Base-by-base conservation (phyloP, 2,888 invertebrate genomes). In the Sinodicranocentrus sp. region DNA sequence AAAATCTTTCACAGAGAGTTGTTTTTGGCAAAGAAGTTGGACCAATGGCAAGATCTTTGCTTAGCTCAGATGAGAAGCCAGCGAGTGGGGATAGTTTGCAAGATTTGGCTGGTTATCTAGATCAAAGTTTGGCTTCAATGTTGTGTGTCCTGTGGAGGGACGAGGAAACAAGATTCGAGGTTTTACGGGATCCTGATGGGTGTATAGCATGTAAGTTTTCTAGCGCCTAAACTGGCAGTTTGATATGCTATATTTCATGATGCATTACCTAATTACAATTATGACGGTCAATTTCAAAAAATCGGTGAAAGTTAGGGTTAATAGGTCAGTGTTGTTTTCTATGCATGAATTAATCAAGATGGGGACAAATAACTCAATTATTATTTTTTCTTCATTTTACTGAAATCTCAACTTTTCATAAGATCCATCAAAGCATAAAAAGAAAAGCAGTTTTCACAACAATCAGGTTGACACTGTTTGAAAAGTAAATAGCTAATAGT, bases 71-170 rank as follows among this genome's bases (percentile, higher is more conserved):
- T 8, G 44, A 59, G 28, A 59, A 26, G 8, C 82, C 68, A 0
- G 57, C 39, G 26, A 67, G 39, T 19, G 85, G 84, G 2, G 87
- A 87, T 25, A 59, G 39, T 33, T 54, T 87, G 10, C 82, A 84
- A 1, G 85, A 84, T 21, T n/a, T 85, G 1, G 65, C 77, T 1
- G 33, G 44, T 1, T 63, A 54, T 8, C 17, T 61, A 6, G 87
- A 87, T 48, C 61, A 76, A 15, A 85, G 72, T 15, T 57, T 88
- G 13, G 72, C 82, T 13, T 82, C 87, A 0, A 65, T 89, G n/a
- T 67, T 89, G 3, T 87, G 88, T 67, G 70, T 82, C n/a, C 19
- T 89, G 6, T 89, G 89, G 89, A 72, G 87, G 43, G 83, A 84
- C 3, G 87, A 87, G 26, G 89, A 89, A 59, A 67, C 57, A 2